Base-by-base conservation (phyloP, 2,888 invertebrate species). In the Pinctada fucata region DNA sequence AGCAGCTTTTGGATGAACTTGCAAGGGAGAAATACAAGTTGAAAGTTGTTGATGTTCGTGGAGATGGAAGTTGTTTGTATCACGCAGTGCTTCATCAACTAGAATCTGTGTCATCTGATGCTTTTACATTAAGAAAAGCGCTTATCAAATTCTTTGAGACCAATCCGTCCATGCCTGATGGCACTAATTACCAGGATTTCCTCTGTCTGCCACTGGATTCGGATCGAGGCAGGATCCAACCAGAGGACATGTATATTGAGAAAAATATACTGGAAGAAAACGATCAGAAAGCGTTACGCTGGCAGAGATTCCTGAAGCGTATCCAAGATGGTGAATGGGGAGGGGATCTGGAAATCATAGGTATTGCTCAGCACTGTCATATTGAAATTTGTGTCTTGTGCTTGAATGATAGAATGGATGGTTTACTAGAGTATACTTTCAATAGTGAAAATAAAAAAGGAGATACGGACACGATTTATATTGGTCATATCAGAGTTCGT, bases 241-340 rank as follows among this genome's bases (percentile, higher is more conserved):
- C 74, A 31, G 74, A 74, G 45, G 74, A 74, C 51, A 67, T 50
- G 31, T 58, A 58, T 47, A 74, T 74, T 31, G 74, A 74, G 74
- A 45, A n/a, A 45, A 45, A 31, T 4, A 66, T 74, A 16, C 0
- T 2, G 31, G 50, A 31, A 16, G 31, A 8, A 16, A 48, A 64
- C 2, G 50, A 74, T 66, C 74, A 74, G 45, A 74, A 66, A 31
- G 66, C 58, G 6, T 10, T 67, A 2, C 49, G 74, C 3, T 74
- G 74, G 74, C 74, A 74, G 67, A 65, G 67, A 50, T 74, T 74
- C 50, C 13, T 74, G 13, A 66, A 74, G 16, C 48, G 50, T 16
- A 66, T 74, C 16, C 74, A 74, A 50, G 66, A 67, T 31, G 74
- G 66, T n/a, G 51, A 74, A 48, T 74, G 74, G 74, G 74, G 74